Base-by-base conservation (phyloP, 2,797 vertebrate species). In the Ceryle rudis region DNA sequence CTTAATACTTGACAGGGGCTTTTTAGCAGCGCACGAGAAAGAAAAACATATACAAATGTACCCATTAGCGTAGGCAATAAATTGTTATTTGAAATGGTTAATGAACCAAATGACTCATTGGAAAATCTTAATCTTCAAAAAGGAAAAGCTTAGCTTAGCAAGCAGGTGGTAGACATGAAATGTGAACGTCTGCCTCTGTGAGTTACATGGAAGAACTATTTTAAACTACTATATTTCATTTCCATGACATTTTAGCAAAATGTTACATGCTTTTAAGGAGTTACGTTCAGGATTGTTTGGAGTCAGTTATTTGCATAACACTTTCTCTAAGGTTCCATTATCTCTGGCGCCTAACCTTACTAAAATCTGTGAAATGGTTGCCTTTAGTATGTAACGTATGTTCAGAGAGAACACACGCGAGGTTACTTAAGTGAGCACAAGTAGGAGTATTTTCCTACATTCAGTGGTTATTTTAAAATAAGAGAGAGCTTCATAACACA, bases 101-200 rank as follows among this genome's bases (percentile, higher is more conserved):
- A 1, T 15, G 70, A 75, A 58, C n/a, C 33, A 69, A 81, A 65
- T 58, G 77, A 78, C 39, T 94, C 70, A 72, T 3, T 81, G 83
- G 79, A 94, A 93, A 91, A 88, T 25, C n/a, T 65, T 31, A 10
- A 41, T 31, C n/a, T 69, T 73, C 42, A 54, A 37, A 93, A 90
- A 37, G 31, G 19, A 65, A 79, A 65, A 9, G 18, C 33, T 73
- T 20, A 8, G 0, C 22, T 64, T 29, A 49, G 47, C 16, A 46
- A 91, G 57, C 42, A 78, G 54, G 41, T 51, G 60, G 42, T 18
- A 69, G 49, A 57, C 14, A 4, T 49, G 22, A 90, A 78, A n/a
- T 16, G 14, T 0, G 1, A 60, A 11, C 23, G 14, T 71, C 62
- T 65, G 65, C 81, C 58, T 4, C 1, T 10, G 52, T 3, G 5